These are phyloP conservation scores for Aradophagus sp. DNA, from an alignment of 1,140 invertebrate species.

Conservation along the genomic window DNA sequence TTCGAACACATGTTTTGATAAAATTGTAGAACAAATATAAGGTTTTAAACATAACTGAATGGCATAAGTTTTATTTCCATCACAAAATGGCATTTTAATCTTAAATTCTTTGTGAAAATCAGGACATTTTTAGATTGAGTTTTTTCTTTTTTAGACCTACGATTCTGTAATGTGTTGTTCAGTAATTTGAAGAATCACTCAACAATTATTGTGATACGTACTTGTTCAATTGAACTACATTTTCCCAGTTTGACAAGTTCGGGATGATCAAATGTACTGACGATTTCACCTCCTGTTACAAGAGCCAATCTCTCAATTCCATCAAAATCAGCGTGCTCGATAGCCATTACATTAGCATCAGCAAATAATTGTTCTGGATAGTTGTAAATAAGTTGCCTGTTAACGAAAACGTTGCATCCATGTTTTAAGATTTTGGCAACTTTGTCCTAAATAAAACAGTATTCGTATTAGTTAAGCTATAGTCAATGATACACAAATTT, in stretches of 20 bases:
- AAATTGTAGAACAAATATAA: no score
- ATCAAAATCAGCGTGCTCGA: conserved; percentile 99
- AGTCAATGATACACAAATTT: no score
- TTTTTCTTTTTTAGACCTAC: no score
- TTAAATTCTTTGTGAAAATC: no score
- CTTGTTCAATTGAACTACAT: conserved; percentile 97
- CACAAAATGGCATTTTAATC: no score
- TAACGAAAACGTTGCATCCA: conserved; percentile 99
- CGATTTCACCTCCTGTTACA: conserved; percentile 98
- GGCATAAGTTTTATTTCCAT: no score
- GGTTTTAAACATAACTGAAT: no score
- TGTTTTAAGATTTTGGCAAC: conserved; percentile 97
- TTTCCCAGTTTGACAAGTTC: conserved; percentile 93
- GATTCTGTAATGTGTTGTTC: no score
- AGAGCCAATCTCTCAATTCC: conserved; percentile 97
- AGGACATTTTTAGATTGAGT: no score
- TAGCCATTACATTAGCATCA: conserved; percentile 98
- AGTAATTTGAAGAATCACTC: no score
- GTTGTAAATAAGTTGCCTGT: conserved; percentile 99
- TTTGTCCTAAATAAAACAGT: conserved; percentile 81
- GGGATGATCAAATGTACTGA: conserved; percentile 98
- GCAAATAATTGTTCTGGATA: conserved; percentile 99
- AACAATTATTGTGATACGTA: no score
- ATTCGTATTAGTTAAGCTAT: conserved; percentile 1
- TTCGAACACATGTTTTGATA: no score